Percentiles rank a stretch among this genome's conserved stretches.
These are phyloP conservation scores for Oophaga sylvatica DNA, from an alignment of 2,797 vertebrate genomes.

Conservation along the genomic window DNA sequence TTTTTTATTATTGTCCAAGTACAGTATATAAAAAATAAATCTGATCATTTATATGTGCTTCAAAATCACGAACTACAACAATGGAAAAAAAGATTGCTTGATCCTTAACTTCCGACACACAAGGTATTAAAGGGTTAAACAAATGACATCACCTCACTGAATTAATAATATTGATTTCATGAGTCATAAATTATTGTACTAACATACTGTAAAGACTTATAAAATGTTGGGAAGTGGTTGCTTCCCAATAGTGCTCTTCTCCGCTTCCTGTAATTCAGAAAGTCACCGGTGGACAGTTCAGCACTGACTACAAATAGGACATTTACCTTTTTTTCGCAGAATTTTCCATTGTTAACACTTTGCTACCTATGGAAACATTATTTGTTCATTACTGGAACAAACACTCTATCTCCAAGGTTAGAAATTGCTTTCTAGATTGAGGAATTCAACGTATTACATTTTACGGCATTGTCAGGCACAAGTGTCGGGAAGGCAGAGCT, in stretches of 20 bases:
- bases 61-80: too few species aligned
- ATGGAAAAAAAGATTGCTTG: too few species aligned
- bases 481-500: background rate
- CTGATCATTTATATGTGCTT: too few species aligned
- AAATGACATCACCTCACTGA: constrained; percentile 26
- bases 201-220: constrained; percentile 9
- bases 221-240: constrained; percentile 42
- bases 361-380: background rate
- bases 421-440: constrained; percentile 8
- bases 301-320: constrained; percentile 2
- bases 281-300: constrained; percentile 11
- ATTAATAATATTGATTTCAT: constrained; percentile 48
- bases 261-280: constrained; percentile 49
- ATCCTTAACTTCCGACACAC: too few species aligned
- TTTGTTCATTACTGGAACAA: constrained; percentile 5
- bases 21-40: too few species aligned
- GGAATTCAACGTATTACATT: background rate
- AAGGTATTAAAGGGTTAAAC: background rate
- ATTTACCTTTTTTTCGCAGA: background rate
- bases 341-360: constrained; percentile 20
- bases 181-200: constrained; percentile 36
- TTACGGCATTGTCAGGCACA: constrained; percentile 8
- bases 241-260: constrained; percentile 31
- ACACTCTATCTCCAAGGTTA: background rate
- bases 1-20: too few species aligned